Evolutionary conservation across 2,888 invertebrate species (phyloP).

Genomic region (Ethmia dodecea): DNA sequence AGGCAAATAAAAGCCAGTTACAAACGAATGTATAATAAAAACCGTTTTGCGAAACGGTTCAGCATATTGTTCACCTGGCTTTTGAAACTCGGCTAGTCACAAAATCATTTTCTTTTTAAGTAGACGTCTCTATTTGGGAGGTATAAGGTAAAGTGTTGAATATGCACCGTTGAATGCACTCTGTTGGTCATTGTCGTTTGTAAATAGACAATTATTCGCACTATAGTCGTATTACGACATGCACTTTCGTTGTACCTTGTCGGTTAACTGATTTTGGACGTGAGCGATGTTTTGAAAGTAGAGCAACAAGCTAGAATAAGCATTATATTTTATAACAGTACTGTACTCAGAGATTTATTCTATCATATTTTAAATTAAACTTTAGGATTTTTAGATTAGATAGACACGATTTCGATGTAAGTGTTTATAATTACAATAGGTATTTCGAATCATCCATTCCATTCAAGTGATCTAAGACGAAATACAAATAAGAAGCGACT

Average conservation of each 20-base stretch:
- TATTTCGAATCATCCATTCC: too few species aligned
- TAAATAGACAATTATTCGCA: conserved; percentile 24
- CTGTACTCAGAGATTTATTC: too few species aligned
- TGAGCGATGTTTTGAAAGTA: conserved; percentile 7
- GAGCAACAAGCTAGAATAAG: too few species aligned
- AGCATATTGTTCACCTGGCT: conserved; percentile 33
- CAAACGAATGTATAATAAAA: too few species aligned
- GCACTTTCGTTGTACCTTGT: conserved; percentile 1
- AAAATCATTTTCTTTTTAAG: neutral
- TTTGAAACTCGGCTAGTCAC: conserved; percentile 18
- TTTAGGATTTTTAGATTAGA: too few species aligned
- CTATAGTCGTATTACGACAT: conserved; percentile 22
- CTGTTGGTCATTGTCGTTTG: conserved; percentile 4
- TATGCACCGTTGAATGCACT: neutral
- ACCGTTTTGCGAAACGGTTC: conserved; percentile 42
- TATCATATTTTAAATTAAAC: too few species aligned
- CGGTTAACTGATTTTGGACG: neutral
- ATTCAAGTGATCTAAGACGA: too few species aligned
- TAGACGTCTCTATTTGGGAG: neutral
- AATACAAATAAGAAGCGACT: too few species aligned
- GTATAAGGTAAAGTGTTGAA: conserved; percentile 3
- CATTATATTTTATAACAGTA: too few species aligned
- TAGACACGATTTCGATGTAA: too few species aligned
- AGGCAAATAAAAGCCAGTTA: too few species aligned
- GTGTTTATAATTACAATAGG: too few species aligned